Base-by-base conservation (phyloP, 2,113 vertebrate genomes). In the Thunnus maccoyii region DNA sequence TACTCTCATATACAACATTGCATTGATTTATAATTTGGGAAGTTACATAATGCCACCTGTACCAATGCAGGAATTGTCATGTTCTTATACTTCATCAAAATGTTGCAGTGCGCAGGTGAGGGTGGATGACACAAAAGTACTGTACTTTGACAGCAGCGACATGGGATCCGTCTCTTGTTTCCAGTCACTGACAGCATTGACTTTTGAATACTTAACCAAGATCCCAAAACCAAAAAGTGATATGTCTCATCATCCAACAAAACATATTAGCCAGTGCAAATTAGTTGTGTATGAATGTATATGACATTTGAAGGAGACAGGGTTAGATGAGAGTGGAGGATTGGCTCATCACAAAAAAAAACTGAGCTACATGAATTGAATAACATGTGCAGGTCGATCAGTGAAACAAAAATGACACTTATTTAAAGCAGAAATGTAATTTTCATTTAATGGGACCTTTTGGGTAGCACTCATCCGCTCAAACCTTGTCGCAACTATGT, bases 401-500 rank as follows among this genome's bases (percentile, higher is more conserved):
- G 10, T 27, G 9, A 69, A 32, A 60, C 12, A 55, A 50, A 48
- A 55, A 60, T 47, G 44, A 12, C 32, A 47, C n/a, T 30, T 30
- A 30, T 30, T 30, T 30, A 30, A 11, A 32, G 17, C 3, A 30
- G 27, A 70, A 27, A 30, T 58, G 27, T 61, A 27, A 54, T 32
- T 67, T 61, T 63, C 14, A 18, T 62, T 61, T 63, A 25, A 32
- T 50, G 0, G 10, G 13, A 64, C 25, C 11, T 48, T 32, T 48
- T 52, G 3, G 75, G 0, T 17, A 48, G 47, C 55, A 52, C 57
- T 78, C 68, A 67, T 58, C 22, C 9, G 13, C 1, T 68, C n/a
- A 64, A 75, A 68, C 72, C 13, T 65, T 22, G 2, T 78, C 61
- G 60, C 5, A 7, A 46, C 20, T 63, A 3, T 74, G 63, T 69